These are phyloP conservation scores for Cassiopea xamachana DNA, from an alignment of 30 jellyfish, hydroid and myxozoan genomes.

Conservation along the genomic window DNA sequence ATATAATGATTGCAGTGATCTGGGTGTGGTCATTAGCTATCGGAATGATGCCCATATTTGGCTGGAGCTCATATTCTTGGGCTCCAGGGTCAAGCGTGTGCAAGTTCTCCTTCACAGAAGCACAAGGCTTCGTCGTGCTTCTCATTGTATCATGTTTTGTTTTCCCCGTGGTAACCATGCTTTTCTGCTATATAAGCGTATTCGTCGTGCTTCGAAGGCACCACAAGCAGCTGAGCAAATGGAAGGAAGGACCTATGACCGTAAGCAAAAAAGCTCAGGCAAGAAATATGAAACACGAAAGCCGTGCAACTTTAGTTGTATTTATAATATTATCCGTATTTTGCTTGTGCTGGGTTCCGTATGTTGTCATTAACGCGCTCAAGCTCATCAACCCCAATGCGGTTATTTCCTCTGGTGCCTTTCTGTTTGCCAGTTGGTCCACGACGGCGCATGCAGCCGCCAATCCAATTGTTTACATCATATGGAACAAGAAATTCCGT, in stretches of 20 bases:
- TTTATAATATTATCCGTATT: slow-evolving; percentile 60
- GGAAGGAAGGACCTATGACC: slow-evolving; percentile 54
- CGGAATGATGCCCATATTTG: slow-evolving; percentile 65
- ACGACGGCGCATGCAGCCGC: slow-evolving; percentile 80
- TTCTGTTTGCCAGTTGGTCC: slow-evolving; percentile 65
- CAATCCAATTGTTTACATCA: slow-evolving; percentile 67
- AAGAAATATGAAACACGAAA: slow-evolving; percentile 68
- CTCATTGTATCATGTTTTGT: slow-evolving; percentile 52
- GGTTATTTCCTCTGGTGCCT: slow-evolving; percentile 49
- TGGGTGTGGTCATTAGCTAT: slow-evolving; percentile 56
- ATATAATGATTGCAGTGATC: slow-evolving; percentile 29
- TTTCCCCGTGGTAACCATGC: slow-evolving; percentile 66
- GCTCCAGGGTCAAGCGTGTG: slow-evolving; percentile 63
- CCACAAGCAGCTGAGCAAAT: slow-evolving; percentile 52
- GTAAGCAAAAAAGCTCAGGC: slow-evolving; percentile 52
- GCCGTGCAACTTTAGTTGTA: slow-evolving; percentile 75
- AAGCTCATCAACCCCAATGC: slow-evolving; percentile 45
- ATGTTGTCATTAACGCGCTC: slow-evolving; percentile 39
- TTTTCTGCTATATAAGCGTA: slow-evolving; percentile 67
- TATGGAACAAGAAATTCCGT: slow-evolving; percentile 62
- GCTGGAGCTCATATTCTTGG: slow-evolving; percentile 78
- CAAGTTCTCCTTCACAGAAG: slow-evolving; percentile 71
- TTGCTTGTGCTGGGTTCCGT: slow-evolving; percentile 82
- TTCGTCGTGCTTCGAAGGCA: slow-evolving; percentile 72
- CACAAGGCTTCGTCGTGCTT: slow-evolving; percentile 56